Base-by-base conservation (phyloP, 1,140 invertebrate species). In the Calliphora vicina region DNA sequence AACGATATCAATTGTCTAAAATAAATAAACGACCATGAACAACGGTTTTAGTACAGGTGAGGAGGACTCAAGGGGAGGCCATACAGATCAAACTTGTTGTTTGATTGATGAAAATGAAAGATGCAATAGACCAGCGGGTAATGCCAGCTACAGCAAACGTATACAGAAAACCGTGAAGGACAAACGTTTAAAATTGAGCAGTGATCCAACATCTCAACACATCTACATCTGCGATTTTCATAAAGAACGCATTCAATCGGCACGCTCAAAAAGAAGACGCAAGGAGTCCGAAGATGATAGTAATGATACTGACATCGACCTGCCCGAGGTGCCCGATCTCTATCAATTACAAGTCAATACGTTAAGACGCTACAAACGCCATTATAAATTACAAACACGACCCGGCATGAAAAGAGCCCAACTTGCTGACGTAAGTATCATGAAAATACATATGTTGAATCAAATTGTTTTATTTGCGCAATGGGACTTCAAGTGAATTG, bases 141-240 rank as follows among this genome's bases (percentile, higher is more conserved):
- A 99, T 92, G 98, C 98, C 83, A 97, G 97, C 61, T 99, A 99
- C 91, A 98, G 97, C 91, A 99, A 99, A 90, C 93, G 97, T 85
- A 97, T 99, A 86, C 97, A 99, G 91, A 98, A 98, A 91, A 98
- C 96, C 83, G 97, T 78, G 12, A 72, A 81, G 80, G 97, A 98
- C 87, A 94, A 97, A 85, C 95, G 96, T 87, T 93, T 99, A 1
- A 97, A 97, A 90, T 94, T 99, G 15, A 95, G 94, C 90, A 94
- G 97, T 84, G 97, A 99, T 92, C 93, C 93, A 86, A 93, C 94
- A 90, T 96, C 96, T 50, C 93, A 95, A 86, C 97, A 99, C 88
- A 98, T 96, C 88, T 99, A 99, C 90, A 99, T 99, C 86, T 99
- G 98, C 92, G 98, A 99, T 90, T 95, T 96, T 88, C 98, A 99